These are phyloP conservation scores for Diplodus puntazzo DNA, from an alignment of 2,797 vertebrate species.

Conservation along the genomic window DNA sequence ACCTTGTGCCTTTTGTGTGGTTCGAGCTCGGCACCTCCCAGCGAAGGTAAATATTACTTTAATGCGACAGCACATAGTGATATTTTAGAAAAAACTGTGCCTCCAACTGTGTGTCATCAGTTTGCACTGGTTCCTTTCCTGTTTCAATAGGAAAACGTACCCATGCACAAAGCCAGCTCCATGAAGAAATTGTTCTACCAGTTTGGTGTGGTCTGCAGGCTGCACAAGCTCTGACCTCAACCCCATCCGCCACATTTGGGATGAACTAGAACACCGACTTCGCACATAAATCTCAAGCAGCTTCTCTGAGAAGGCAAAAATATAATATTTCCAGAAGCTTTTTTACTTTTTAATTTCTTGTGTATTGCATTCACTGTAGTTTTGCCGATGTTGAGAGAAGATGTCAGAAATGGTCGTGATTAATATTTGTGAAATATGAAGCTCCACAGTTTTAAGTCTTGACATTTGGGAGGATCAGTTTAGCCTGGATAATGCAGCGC, in stretches of 20 bases:
- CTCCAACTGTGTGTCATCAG: neutral
- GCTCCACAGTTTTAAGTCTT: slow-evolving; percentile 1
- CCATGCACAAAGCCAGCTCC: neutral
- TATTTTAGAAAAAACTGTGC: neutral
- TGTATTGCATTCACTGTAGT: neutral
- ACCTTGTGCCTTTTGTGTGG: neutral
- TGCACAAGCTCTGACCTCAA: neutral
- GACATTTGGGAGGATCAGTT: slow-evolving; percentile 30
- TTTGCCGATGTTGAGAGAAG: neutral
- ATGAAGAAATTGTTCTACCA: neutral
- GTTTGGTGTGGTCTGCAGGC: neutral
- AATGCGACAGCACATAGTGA: neutral
- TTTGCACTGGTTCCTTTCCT: neutral
- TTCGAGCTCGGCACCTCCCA: too few species aligned
- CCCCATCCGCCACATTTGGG: neutral
- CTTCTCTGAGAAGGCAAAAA: neutral
- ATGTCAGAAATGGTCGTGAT: neutral
- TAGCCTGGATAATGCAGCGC: slow-evolving; percentile 16
- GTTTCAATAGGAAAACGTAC: neutral
- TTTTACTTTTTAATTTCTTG: neutral
- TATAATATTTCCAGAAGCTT: too few species aligned
- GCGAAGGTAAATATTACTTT: neutral
- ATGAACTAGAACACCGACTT: neutral
- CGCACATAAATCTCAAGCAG: neutral
- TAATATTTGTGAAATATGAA: neutral